phyloP scores from a whole-genome alignment of 2,113 vertebrate genomes.

The Hipposideros armiger region DNA sequence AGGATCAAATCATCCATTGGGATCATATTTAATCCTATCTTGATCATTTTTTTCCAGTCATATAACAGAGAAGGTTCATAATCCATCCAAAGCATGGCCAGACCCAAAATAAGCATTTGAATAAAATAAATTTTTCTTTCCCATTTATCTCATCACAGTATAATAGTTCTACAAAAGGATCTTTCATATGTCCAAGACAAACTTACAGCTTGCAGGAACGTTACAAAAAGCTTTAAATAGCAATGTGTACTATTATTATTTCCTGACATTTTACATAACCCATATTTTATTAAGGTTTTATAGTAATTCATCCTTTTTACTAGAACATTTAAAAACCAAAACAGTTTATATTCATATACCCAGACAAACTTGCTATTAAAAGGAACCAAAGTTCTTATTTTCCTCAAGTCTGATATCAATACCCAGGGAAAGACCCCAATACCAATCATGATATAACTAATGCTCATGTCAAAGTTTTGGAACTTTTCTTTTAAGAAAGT shows the following conservation, averaged over 20 bases:
- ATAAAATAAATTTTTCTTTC: not conserved
- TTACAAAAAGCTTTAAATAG: not conserved
- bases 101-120: not conserved
- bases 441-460: not conserved
- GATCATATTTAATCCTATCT: not conserved
- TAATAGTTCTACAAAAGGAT: not conserved
- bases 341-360: not conserved
- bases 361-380: slow-evolving; percentile 2
- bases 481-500: not conserved
- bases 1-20: slow-evolving; percentile 10
- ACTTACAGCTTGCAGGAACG: not conserved
- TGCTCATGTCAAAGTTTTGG: not conserved
- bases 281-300: slow-evolving; percentile 51
- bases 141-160: not conserved
- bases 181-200: not conserved
- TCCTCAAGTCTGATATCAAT: not conserved
- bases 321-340: not conserved
- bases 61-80: not conserved
- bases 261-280: not conserved
- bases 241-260: not conserved
- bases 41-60: not conserved
- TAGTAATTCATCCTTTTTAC: not conserved
- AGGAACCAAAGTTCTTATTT: not conserved
- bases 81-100: not conserved
- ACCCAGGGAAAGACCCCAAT: not conserved